Percentiles rank a stretch among this genome's conserved stretches.
Conservation (phyloP, 1,140 invertebrate genomes). For the Musca domestica region DNA sequence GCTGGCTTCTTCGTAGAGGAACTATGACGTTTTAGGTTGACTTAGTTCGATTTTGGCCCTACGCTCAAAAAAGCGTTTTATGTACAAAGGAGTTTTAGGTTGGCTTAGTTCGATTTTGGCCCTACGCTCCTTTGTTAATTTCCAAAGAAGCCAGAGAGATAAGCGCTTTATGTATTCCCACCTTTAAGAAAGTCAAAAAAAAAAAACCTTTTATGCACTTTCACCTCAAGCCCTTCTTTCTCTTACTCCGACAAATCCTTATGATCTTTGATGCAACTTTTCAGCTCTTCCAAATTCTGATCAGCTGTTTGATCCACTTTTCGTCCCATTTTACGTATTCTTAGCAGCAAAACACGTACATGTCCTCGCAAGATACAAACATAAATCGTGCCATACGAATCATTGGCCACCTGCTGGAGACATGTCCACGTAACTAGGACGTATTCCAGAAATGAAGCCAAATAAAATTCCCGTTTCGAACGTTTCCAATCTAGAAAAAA, state of each 20-base stretch:
- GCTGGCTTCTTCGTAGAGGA: no score
- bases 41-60: no score
- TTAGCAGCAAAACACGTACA: conserved; percentile 29
- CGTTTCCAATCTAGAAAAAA: conserved; percentile 33
- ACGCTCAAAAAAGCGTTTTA: no score
- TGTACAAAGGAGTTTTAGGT: no score
- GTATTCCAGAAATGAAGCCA: conserved; percentile 34
- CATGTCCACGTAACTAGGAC: conserved; percentile 34
- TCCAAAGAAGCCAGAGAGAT: no score
- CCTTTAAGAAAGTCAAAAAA: no score
- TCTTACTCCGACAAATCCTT: conserved; percentile 32
- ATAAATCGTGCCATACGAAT: conserved; percentile 35
- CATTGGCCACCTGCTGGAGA: conserved; percentile 35
- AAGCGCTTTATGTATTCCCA: no score
- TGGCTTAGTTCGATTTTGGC: no score
- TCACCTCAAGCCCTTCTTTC: no score
- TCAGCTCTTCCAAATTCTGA: conserved; percentile 31
- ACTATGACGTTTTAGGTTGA: no score
- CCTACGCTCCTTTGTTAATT: no score
- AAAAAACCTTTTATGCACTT: no score
- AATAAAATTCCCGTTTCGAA: conserved; percentile 28
- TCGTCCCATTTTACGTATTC: conserved; percentile 25
- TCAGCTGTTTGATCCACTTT: conserved; percentile 1
- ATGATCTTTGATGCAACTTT: conserved; percentile 34
- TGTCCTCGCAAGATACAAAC: conserved; percentile 31